These are phyloP conservation scores for Nymphicus hollandicus DNA, from an alignment of 2,113 vertebrate species.

Conservation along the genomic window DNA sequence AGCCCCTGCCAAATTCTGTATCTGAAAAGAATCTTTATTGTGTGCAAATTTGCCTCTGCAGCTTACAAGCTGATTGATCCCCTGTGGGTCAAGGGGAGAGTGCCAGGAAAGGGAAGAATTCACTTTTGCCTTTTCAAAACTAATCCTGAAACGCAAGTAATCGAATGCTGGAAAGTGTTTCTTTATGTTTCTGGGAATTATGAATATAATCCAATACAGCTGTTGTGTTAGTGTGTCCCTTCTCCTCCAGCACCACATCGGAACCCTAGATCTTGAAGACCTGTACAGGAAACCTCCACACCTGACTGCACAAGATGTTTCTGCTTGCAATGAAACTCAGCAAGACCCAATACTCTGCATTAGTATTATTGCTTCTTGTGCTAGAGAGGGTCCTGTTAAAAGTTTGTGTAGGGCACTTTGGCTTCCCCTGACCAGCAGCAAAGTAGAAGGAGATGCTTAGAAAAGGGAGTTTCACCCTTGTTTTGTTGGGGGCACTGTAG, in stretches of 20 bases:
- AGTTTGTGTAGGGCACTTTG: background rate
- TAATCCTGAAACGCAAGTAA: background rate
- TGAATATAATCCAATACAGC: slow-evolving; percentile 6
- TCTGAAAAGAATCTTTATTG: slow-evolving; percentile 26
- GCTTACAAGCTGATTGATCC: slow-evolving; percentile 6
- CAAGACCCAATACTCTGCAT: background rate
- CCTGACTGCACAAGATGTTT: background rate
- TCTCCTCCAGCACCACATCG: background rate
- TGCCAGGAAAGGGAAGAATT: slow-evolving; percentile 41
- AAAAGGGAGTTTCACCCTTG: background rate
- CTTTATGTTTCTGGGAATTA: background rate
- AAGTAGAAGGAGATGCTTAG: background rate
- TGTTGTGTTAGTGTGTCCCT: background rate
- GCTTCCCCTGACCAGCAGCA: background rate
- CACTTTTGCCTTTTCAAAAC: background rate
- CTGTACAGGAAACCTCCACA: background rate
- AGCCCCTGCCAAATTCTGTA: background rate
- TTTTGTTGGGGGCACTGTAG: background rate
- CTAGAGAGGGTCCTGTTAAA: background rate
- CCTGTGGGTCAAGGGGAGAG: slow-evolving; percentile 5
- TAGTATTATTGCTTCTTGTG: background rate
- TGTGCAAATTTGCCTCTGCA: background rate
- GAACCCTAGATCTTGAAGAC: background rate
- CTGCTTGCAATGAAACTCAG: background rate
- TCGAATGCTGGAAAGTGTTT: background rate